Evolutionary conservation across 1,140 invertebrate genomes (phyloP).

Genomic region (Drosophila kepulauana): DNA sequence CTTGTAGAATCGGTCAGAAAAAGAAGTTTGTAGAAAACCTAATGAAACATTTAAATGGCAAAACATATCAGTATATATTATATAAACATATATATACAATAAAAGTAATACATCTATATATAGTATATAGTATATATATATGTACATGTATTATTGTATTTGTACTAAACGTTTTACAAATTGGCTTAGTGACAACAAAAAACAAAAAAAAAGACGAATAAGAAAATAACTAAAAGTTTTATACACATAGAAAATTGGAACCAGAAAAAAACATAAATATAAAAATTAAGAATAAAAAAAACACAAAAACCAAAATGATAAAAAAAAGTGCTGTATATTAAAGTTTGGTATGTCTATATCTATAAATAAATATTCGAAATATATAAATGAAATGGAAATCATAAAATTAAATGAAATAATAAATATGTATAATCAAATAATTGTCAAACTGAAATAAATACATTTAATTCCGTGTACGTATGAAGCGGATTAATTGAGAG

Average conservation of each 20-base stretch:
- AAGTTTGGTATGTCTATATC: conserved; percentile 81
- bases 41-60: conserved; percentile 78
- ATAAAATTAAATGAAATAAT: conserved; percentile 32
- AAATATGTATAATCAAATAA: conserved; percentile 50
- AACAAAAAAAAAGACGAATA: conserved; percentile 9
- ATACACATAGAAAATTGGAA: conserved; percentile 78
- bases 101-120: conserved; percentile 54
- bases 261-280: conserved; percentile 50
- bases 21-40: conserved; percentile 50
- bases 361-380: conserved; percentile 76
- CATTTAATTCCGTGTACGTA: conserved; percentile 63
- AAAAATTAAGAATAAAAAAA: conserved; percentile 30
- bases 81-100: conserved; percentile 54
- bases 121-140: conserved; percentile 44
- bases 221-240: conserved; percentile 74
- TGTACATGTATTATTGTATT: conserved; percentile 77
- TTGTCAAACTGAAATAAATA: conserved; percentile 53
- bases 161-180: conserved; percentile 84
- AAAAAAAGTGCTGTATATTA: conserved; percentile 67
- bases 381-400: conserved; percentile 39
- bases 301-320: conserved; percentile 20
- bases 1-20: conserved; percentile 41
- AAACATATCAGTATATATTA: conserved; percentile 81
- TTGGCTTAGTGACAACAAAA: conserved; percentile 68
- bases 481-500: conserved; percentile 55